Evolutionary conservation across 2,113 vertebrate species (phyloP).

Genomic region (Caloenas nicobarica): DNA sequence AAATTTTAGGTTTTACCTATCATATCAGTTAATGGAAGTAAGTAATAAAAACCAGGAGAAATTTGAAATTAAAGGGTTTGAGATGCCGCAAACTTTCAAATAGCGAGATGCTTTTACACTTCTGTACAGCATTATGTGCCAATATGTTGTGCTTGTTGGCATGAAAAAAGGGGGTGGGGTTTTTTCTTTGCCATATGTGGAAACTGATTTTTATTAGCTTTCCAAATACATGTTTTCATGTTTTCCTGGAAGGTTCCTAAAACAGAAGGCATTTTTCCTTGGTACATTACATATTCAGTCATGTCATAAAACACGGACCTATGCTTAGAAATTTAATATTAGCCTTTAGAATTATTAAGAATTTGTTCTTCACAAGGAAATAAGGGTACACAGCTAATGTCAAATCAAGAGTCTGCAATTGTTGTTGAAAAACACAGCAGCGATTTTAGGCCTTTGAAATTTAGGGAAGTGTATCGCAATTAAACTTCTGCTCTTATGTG

Average conservation of each 20-base stretch:
- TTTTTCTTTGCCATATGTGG: neutral
- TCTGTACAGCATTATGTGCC: neutral
- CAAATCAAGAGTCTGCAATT: neutral
- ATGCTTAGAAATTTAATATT: neutral
- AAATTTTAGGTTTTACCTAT: neutral
- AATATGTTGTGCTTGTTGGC: neutral
- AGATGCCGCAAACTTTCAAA: neutral
- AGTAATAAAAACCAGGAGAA: neutral
- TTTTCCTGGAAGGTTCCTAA: neutral
- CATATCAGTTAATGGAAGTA: neutral
- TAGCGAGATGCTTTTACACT: neutral
- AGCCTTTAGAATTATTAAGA: neutral
- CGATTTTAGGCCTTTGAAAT: neutral
- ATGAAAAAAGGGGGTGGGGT: neutral
- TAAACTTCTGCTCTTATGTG: fast-evolving
- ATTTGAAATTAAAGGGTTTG: neutral
- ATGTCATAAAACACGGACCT: neutral
- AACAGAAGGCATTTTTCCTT: neutral
- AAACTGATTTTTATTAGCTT: neutral
- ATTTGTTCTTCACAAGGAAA: fast-evolving
- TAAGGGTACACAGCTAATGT: neutral
- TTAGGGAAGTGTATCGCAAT: neutral
- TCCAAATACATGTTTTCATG: neutral
- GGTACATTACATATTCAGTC: fast-evolving
- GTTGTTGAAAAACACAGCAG: neutral